These are phyloP conservation scores for Eudyptes chrysolophus DNA, from an alignment of 2,113 vertebrate species.

Conservation along the genomic window DNA sequence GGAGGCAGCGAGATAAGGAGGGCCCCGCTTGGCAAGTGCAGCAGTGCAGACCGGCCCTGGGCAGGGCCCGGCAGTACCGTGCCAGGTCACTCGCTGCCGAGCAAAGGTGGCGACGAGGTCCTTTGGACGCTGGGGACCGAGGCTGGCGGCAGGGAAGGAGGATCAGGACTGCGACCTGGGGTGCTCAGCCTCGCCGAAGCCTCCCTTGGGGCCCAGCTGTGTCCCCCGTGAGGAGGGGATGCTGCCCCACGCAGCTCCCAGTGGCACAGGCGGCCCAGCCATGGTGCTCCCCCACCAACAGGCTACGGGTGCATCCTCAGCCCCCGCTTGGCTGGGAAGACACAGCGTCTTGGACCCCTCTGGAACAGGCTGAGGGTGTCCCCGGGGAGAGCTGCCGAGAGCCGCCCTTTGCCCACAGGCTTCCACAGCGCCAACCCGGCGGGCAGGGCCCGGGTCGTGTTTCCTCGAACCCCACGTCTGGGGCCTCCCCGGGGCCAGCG, in stretches of 20 bases:
- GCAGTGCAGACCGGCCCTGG: fast-evolving
- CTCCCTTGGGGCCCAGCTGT: fast-evolving
- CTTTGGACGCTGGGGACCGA: fast-evolving
- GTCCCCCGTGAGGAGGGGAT: fast-evolving
- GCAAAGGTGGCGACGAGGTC: fast-evolving
- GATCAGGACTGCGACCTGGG: fast-evolving
- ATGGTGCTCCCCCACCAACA: neutral
- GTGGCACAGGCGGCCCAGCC: too few species aligned
- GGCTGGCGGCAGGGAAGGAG: neutral
- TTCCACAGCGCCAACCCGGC: fast-evolving
- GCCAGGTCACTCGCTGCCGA: fast-evolving
- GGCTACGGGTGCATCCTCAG: neutral
- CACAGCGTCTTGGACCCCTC: neutral
- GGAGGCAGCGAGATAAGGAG: neutral
- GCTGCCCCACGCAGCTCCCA: fast-evolving
- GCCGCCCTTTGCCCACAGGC: neutral
- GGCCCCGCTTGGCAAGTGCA: neutral
- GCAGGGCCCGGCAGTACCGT: neutral
- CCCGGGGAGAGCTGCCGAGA: fast-evolving
- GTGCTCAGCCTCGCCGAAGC: neutral
- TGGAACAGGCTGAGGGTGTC: neutral
- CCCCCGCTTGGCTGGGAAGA: fast-evolving
- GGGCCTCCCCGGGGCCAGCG: neutral
- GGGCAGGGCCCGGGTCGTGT: fast-evolving
- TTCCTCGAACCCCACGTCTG: fast-evolving